Evolutionary conservation across 2,113 vertebrate species (phyloP), one percentile per base, ranked within the genome.

Genomic region (Vulpes ferrilata): DNA sequence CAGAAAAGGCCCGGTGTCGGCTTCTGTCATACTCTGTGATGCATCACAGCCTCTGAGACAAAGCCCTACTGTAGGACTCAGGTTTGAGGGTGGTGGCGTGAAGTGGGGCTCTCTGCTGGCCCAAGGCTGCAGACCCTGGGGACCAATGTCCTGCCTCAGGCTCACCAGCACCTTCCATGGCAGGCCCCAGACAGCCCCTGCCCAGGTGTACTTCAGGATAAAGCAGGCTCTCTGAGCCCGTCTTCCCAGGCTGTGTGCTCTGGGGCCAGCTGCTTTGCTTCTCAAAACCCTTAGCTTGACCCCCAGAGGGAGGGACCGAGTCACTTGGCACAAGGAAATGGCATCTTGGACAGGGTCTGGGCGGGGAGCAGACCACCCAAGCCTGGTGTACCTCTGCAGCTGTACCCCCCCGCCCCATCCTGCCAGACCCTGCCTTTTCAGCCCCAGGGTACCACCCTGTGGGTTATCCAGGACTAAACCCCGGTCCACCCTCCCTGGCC

Each of bases 1-100:
- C 16, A 7, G 25, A 22, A 19, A 43, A 43, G 8, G 11, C n/a
- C 5, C 3, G 22, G 6, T 13, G 8, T 32, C 53, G 16, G 53
- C 57, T 27, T 43, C 16, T 11, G 11, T 51, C 16, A 9, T 17
- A 0, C 48, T 22, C 55, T 5, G n/a, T 35, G 51, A 4, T 57
- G 69, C 13, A 23, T 64, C 5, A 30, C 12, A 0, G 17, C 12
- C 3, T 11, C 55, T 84, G 8, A 27, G 23, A 27, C 27, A 1
- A 9, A 62, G 30, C 30, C 74, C 15, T 23, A 0, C 10, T 11
- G 7, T 7, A 1, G 0, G 48, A 7, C 17, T 30, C n/a, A 0
- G 10, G 4, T 17, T 17, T 4, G 1, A 53, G 78, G 51, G 38
- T 7, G 57, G 32, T 2, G 16, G 7, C 13, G 55, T 0, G 10